phyloP scores from a whole-genome alignment of 2,797 vertebrate species.

The Catamblyrhynchus diadema region DNA sequence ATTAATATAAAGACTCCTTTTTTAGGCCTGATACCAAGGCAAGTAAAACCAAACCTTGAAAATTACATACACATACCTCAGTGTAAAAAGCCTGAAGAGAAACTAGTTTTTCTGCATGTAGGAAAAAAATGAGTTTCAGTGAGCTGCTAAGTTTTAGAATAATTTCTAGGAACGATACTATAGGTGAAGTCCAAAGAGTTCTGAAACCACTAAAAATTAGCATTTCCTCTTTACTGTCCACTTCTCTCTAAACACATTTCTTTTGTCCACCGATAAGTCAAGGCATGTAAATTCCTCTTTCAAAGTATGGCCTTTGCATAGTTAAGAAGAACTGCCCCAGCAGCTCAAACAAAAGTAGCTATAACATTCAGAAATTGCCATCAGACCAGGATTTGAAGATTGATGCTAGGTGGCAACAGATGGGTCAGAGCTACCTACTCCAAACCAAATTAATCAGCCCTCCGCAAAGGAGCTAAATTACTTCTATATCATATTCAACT shows the following conservation, averaged over 20 bases:
- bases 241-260: not conserved
- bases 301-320: not conserved
- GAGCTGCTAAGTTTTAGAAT: not conserved
- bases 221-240: not conserved
- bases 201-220: not conserved
- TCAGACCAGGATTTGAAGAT: not conserved
- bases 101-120: not conserved
- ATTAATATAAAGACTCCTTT: not conserved
- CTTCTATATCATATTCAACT: not conserved
- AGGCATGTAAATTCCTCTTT: not conserved
- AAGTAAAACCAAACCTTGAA: not conserved
- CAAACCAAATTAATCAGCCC: not conserved
- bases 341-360: not conserved
- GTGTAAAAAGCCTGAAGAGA: not conserved
- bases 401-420: not conserved
- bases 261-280: rapidly evolving
- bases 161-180: not conserved
- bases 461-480: not conserved
- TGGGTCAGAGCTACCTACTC: not conserved
- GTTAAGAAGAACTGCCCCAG: not conserved
- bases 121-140: rapidly evolving
- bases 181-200: not conserved
- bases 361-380: not conserved
- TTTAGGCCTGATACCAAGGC: not conserved
- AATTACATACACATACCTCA: not conserved